Conservation (phyloP, 2,888 invertebrate species). For the Diachrysia chrysitis region DNA sequence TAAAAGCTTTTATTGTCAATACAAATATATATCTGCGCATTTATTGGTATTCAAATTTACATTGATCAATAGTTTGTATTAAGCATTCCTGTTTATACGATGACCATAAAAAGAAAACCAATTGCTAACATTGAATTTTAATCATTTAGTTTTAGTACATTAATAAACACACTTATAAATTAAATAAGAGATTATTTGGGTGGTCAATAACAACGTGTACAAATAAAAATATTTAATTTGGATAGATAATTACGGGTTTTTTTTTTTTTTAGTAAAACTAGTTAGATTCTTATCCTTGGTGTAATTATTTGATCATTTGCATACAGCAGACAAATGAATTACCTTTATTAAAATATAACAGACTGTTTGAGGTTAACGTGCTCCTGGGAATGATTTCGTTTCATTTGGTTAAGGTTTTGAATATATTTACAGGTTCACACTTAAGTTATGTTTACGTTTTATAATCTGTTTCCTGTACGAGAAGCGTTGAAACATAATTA, state of each 20-base stretch:
- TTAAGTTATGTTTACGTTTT: slow-evolving; percentile 6
- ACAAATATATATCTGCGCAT: background rate
- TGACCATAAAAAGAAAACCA: background rate
- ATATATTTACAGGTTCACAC: slow-evolving; percentile 42
- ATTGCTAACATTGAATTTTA: background rate
- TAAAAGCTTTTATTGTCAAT: slow-evolving; percentile 21
- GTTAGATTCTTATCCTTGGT: slow-evolving; percentile 68
- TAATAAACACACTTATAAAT: slow-evolving; percentile 2
- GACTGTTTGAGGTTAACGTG: slow-evolving; percentile 73
- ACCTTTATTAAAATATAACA: slow-evolving; percentile 72
- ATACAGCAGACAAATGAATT: slow-evolving; percentile 73
- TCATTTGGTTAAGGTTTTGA: slow-evolving; percentile 53
- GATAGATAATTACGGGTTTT: slow-evolving; percentile 72
- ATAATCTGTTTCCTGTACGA: slow-evolving; percentile 6
- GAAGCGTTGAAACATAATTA: background rate
- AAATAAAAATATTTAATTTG: slow-evolving; percentile 28
- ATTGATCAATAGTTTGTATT: too few species aligned
- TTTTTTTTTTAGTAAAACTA: slow-evolving; percentile 68
- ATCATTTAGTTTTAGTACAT: background rate
- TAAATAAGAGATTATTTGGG: slow-evolving; percentile 23
- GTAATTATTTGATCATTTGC: slow-evolving; percentile 82
- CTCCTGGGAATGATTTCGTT: slow-evolving; percentile 73
- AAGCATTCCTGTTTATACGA: background rate
- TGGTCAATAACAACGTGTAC: slow-evolving; percentile 27
- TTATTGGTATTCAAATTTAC: background rate